Evolutionary conservation across 2,888 invertebrate species (phyloP).

Genomic region (Phyto melanocephala): DNA sequence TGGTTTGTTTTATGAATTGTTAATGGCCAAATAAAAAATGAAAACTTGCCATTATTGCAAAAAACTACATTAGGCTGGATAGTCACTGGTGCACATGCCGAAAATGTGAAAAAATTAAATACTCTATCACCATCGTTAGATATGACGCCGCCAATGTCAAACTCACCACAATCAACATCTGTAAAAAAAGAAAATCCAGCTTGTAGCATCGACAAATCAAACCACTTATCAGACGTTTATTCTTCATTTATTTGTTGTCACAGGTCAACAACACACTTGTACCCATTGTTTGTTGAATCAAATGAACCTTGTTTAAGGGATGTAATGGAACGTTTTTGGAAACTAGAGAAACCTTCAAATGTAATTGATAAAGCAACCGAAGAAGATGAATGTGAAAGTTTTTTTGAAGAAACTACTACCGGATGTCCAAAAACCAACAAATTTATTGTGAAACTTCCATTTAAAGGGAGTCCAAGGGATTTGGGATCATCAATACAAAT

Average conservation of each 20-base stretch:
- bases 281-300: neutral
- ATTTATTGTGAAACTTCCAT: slow-evolving; percentile 36
- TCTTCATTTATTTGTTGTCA: neutral
- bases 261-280: neutral
- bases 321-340: slow-evolving; percentile 32
- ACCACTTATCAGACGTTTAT: neutral
- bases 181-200: neutral
- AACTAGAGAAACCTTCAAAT: slow-evolving; percentile 17
- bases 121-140: neutral
- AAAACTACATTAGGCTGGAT: slow-evolving; percentile 10
- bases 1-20: slow-evolving; percentile 4
- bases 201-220: neutral
- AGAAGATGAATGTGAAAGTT: slow-evolving; percentile 34
- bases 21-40: slow-evolving; percentile 22
- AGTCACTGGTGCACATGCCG: neutral
- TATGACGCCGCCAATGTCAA: neutral
- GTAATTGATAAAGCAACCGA: neutral
- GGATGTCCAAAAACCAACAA: slow-evolving; percentile 8
- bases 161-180: neutral
- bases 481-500: slow-evolving; percentile 38
- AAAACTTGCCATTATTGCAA: slow-evolving; percentile 17
- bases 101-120: neutral
- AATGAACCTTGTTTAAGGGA: neutral
- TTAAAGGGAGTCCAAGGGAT: slow-evolving; percentile 16
- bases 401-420: slow-evolving; percentile 16